Evolutionary conservation across 2,888 invertebrate species (phyloP).

Genomic region (Ophraella communa): DNA sequence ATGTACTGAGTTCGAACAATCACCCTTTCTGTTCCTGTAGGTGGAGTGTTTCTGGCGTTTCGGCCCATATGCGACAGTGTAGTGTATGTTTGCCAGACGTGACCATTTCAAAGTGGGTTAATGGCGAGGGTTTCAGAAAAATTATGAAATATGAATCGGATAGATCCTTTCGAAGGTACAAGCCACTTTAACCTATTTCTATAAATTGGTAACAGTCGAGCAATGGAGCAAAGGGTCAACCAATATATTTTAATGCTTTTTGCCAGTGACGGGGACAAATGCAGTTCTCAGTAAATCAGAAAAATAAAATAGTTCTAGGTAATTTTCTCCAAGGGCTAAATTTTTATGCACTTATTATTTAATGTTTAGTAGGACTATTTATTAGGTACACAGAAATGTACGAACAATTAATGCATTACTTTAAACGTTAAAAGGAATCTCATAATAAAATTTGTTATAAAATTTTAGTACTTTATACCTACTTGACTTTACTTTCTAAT

Average conservation of each 20-base stretch:
- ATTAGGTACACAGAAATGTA: too few species aligned
- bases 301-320: too few species aligned
- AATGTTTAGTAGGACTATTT: too few species aligned
- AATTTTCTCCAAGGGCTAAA: too few species aligned
- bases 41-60: constrained; percentile 25
- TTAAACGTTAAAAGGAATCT: too few species aligned
- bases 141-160: constrained; percentile 36
- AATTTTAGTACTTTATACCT: too few species aligned
- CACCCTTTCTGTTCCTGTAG: constrained; percentile 35
- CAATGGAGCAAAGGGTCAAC: constrained; percentile 18
- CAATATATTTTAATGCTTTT: constrained; percentile 19
- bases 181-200: constrained; percentile 28
- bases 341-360: too few species aligned
- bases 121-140: constrained; percentile 37
- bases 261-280: constrained; percentile 5
- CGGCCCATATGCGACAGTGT: constrained; percentile 41
- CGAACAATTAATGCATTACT: too few species aligned
- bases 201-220: constrained; percentile 24
- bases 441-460: too few species aligned
- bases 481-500: too few species aligned
- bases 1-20: constrained; percentile 5
- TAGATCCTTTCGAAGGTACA: constrained; percentile 28
- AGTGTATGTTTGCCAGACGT: constrained; percentile 43
- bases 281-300: too few species aligned
- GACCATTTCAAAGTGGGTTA: constrained; percentile 42